Percentiles rank a stretch among this genome's conserved stretches.
These are phyloP conservation scores for Ricordea florida DNA, from an alignment of 92 coral and sea anemone species.

Conservation along the genomic window DNA sequence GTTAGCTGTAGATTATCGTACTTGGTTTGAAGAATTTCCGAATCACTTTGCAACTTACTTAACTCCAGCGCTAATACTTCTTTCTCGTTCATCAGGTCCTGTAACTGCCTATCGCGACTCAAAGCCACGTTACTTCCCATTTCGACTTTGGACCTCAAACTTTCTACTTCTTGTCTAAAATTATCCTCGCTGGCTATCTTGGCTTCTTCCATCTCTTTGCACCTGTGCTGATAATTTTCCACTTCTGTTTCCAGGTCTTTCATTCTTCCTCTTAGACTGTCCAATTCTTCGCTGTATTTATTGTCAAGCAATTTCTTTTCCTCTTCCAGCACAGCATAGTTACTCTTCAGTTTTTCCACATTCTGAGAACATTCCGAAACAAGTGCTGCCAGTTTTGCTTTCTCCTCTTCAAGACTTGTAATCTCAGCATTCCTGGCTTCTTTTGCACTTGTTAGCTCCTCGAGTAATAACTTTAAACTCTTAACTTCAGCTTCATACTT, in stretches of 20 bases:
- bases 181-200: conserved; percentile 52
- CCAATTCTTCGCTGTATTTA: conserved; percentile 62
- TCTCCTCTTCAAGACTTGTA: conserved; percentile 27
- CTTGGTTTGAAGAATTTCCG: conserved; percentile 18
- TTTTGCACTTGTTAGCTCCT: conserved; percentile 7
- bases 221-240: conserved; percentile 36
- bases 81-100: conserved; percentile 9
- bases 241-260: conserved; percentile 62
- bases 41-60: conserved; percentile 21
- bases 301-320: conserved; percentile 64
- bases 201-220: conserved; percentile 62
- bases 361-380: conserved; percentile 48
- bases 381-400: conserved; percentile 14
- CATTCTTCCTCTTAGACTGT: conserved; percentile 40
- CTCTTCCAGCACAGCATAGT: conserved; percentile 66
- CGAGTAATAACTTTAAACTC: conserved; percentile 32
- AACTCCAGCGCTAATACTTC: conserved; percentile 31
- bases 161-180: conserved; percentile 45
- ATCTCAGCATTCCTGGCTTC: conserved; percentile 37
- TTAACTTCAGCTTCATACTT: conserved; percentile 38
- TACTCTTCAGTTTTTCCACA: conserved; percentile 44
- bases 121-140: conserved; percentile 2
- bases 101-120: conserved; percentile 24
- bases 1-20: conserved; percentile 40
- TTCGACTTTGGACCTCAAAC: conserved; percentile 38